phyloP scores from a whole-genome alignment of 2,888 invertebrate species.

The Clusia tigrina region DNA sequence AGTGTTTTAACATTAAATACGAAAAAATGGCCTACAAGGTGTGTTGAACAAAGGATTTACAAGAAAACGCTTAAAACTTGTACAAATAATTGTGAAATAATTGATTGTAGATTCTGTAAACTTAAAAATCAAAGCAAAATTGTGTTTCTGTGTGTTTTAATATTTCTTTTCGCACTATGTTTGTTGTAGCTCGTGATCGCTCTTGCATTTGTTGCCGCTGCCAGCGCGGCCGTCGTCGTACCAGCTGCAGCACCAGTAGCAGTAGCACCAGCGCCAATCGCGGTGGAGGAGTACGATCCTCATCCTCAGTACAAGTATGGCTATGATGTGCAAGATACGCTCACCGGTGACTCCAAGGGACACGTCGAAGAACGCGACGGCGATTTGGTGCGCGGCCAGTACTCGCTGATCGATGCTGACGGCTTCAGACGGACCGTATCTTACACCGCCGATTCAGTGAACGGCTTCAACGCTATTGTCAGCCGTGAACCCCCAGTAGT shows the following conservation, averaged over 20 bases:
- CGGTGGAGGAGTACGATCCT: slow-evolving; percentile 46
- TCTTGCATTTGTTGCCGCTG: slow-evolving; percentile 42
- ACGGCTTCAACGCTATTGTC: slow-evolving; percentile 49
- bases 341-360: slow-evolving; percentile 45
- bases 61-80: slow-evolving; percentile 23
- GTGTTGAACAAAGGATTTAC: slow-evolving; percentile 12
- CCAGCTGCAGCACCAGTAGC: slow-evolving; percentile 45
- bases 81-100: too few species aligned
- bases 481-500: slow-evolving; percentile 48
- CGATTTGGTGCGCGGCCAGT: slow-evolving; percentile 45
- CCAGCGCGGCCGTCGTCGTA: slow-evolving; percentile 39
- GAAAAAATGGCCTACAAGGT: slow-evolving; percentile 53
- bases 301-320: slow-evolving; percentile 48
- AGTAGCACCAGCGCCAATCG: slow-evolving; percentile 45
- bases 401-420: slow-evolving; percentile 46
- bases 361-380: slow-evolving; percentile 47
- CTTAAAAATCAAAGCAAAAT: too few species aligned
- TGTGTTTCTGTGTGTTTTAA: background rate
- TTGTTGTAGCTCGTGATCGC: slow-evolving; percentile 37
- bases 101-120: too few species aligned
- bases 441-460: slow-evolving; percentile 44
- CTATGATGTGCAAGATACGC: slow-evolving; percentile 46
- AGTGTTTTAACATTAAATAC: slow-evolving; percentile 38
- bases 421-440: slow-evolving; percentile 44
- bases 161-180: slow-evolving; percentile 20